These are phyloP conservation scores for Drosophila saltans DNA, from an alignment of 1,140 invertebrate genomes.

Conservation along the genomic window DNA sequence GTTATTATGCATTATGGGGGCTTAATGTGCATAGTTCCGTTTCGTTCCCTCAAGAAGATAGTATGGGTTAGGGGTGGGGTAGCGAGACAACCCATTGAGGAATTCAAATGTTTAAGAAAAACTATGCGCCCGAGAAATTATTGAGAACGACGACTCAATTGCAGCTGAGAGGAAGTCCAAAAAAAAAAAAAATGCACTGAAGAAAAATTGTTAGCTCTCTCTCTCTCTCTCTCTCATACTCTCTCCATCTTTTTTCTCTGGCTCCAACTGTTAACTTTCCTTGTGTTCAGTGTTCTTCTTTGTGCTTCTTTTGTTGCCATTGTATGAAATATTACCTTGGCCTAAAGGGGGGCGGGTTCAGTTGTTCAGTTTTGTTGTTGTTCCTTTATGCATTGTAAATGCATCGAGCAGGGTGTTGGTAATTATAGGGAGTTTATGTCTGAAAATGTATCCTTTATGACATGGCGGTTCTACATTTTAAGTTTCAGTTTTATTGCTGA, in stretches of 20 bases:
- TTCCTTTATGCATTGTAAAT: conserved; percentile 34
- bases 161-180: conserved; percentile 3
- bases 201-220: neutral
- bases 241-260: neutral
- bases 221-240: too few relatives aligned
- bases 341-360: conserved; percentile 72
- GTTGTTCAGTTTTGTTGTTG: conserved; percentile 57
- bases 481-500: conserved; percentile 53
- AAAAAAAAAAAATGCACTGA: conserved; percentile 31
- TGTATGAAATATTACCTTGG: conserved; percentile 59
- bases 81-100: conserved; percentile 35
- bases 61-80: neutral
- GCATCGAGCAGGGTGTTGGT: conserved; percentile 83
- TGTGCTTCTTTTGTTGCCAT: conserved; percentile 29
- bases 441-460: conserved; percentile 76
- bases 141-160: conserved; percentile 62
- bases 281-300: conserved; percentile 10
- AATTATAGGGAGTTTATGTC: conserved; percentile 83
- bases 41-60: conserved; percentile 30
- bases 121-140: conserved; percentile 24
- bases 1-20: conserved; percentile 75
- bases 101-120: conserved; percentile 32
- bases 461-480: conserved; percentile 56
- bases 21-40: conserved; percentile 74
- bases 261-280: neutral